phyloP scores from a whole-genome alignment of 2,888 invertebrate genomes.

The Tubulanus polymorphus region DNA sequence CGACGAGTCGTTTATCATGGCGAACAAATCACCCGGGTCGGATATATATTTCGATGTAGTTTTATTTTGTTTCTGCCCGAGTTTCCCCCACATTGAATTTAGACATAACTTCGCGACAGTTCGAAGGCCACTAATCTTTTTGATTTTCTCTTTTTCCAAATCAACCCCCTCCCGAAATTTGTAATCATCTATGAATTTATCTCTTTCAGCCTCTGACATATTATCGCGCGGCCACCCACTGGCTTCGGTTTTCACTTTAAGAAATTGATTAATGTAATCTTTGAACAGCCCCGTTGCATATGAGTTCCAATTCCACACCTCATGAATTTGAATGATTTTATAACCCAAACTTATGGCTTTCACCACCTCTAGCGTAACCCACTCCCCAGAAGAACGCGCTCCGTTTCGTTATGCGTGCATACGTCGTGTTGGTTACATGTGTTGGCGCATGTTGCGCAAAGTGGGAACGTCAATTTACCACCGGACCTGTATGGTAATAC shows the following conservation, averaged over 20 bases:
- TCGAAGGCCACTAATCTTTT: conserved; percentile 18
- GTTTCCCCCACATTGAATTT: conserved; percentile 25
- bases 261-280: not conserved
- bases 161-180: conserved; percentile 16
- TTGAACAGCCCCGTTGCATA: conserved; percentile 17
- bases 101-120: conserved; percentile 17
- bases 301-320: conserved; percentile 33
- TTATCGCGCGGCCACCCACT: conserved; percentile 19
- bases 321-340: conserved; percentile 27
- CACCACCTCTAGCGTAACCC: conserved; percentile 35
- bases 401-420: conserved; percentile 32
- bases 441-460: conserved; percentile 39
- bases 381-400: conserved; percentile 33
- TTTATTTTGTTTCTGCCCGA: conserved; percentile 13
- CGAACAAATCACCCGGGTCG: conserved; percentile 3
- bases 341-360: conserved; percentile 36
- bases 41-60: conserved; percentile 6
- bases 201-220: conserved; percentile 14
- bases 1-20: conserved; percentile 5
- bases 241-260: conserved; percentile 21
- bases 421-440: conserved; percentile 25
- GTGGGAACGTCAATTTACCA: conserved; percentile 33
- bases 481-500: conserved; percentile 28
- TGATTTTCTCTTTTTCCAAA: conserved; percentile 16
- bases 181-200: conserved; percentile 15